Evolutionary conservation across 2,113 vertebrate species (phyloP), one percentile per base, ranked within the genome.

Genomic region (Hassar affinis): DNA sequence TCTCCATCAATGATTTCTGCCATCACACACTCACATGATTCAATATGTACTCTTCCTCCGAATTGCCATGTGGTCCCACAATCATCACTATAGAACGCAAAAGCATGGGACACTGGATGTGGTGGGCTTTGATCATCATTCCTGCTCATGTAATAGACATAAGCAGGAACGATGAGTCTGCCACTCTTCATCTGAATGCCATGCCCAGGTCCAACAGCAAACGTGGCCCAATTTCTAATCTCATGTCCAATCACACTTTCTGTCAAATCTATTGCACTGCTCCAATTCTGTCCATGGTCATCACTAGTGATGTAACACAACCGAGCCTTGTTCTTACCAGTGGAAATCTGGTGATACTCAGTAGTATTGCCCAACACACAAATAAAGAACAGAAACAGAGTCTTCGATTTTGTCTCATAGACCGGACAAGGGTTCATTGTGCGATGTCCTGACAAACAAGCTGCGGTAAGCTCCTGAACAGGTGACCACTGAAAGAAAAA

Each of bases 151-250:
- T 93, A 95, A 86, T 97, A 99, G 83, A 94, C 49, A 1, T 98
- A 97, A 0, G 96, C 96, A 0, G 98, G 98, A 64, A 99, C 91
- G 47, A 97, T 89, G 87, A 99, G 84, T 14, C 95, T 93, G 11
- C 96, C 96, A 0, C 93, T 96, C 47, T 85, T 84, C 79, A 96
- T 87, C 88, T 97, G 96, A 0, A 97, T 76, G 0, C 98, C 98
- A 0, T 99, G 98, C 5, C 98, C 98, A 0, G 97, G 97, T 1
- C 98, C 97, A 54, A 99, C 96, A 0, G 95, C 97, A 2, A 99
- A 96, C 0, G 97, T 99, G 84, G 97, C 96, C 96, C 96, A 99
- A 0, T 80, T 92, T 9, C 84, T 66, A 62, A 95, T 92, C 79
- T 93, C 93, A 0, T 83, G 87, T 0, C 97, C 96, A 0, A 99